Conservation (phyloP, 2,797 vertebrate species). For the Ptychobarbus kaznakovi region DNA sequence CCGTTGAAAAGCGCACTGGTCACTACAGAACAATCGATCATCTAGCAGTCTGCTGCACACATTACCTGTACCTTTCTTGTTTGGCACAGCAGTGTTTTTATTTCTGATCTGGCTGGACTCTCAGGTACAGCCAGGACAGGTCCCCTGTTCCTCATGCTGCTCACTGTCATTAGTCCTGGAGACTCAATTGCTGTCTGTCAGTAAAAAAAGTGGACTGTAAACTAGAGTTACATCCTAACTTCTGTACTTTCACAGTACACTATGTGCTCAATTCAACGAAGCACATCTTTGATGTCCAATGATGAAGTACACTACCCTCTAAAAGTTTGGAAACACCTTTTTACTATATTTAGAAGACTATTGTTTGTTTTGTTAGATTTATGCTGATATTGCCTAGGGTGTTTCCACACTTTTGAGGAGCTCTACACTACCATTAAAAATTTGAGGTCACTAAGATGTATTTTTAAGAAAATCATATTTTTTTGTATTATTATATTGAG, state of each 20-base stretch:
- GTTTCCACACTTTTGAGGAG: no score
- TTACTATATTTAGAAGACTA: no score
- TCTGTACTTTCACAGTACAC: background rate
- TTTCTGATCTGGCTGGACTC: background rate
- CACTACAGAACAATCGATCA: conserved; percentile 39
- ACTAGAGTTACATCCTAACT: background rate
- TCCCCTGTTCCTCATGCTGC: background rate
- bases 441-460: no score
- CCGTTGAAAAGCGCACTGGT: conserved; percentile 24
- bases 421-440: no score
- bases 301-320: background rate
- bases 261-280: background rate
- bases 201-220: background rate
- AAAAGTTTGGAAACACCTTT: background rate
- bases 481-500: no score
- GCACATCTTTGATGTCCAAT: background rate
- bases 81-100: conserved; percentile 20
- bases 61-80: conserved; percentile 33
- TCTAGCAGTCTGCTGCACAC: conserved; percentile 10
- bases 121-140: background rate
- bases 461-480: no score
- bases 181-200: background rate
- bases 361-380: background rate
- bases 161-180: background rate
- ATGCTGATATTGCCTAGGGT: background rate